Evolutionary conservation across 2,888 invertebrate genomes (phyloP).

Genomic region (Harpalus rufipes): DNA sequence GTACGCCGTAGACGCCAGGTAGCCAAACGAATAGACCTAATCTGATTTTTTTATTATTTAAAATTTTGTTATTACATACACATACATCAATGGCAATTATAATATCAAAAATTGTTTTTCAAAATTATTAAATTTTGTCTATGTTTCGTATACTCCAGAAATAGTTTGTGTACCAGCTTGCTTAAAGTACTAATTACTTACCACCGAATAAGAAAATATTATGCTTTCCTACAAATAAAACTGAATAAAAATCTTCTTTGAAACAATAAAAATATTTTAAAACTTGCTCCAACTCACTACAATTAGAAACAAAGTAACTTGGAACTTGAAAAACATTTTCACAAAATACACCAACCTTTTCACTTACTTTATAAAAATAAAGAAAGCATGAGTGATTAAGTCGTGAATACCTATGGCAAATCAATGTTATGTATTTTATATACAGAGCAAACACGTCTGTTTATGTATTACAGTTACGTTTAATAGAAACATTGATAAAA

Average conservation of each 20-base stretch:
- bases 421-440: background rate
- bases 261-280: background rate
- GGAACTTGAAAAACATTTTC: conserved; percentile 6
- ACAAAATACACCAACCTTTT: background rate
- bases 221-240: too few species aligned
- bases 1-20: too few species aligned
- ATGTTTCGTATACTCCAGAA: too few species aligned
- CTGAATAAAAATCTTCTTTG: background rate
- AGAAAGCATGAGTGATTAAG: background rate
- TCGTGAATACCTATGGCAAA: background rate
- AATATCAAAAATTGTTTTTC: too few species aligned
- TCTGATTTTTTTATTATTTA: too few species aligned
- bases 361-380: background rate
- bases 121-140: too few species aligned
- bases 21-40: too few species aligned
- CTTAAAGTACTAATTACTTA: too few species aligned
- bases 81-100: too few species aligned
- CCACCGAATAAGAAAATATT: too few species aligned
- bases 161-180: too few species aligned
- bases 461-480: background rate
- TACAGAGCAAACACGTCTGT: background rate
- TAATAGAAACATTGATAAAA: background rate
- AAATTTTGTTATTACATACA: too few species aligned
- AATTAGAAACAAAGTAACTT: background rate
- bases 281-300: background rate